phyloP scores from a whole-genome alignment of 2,888 invertebrate species.

The Synanthedon tipuliformis region DNA sequence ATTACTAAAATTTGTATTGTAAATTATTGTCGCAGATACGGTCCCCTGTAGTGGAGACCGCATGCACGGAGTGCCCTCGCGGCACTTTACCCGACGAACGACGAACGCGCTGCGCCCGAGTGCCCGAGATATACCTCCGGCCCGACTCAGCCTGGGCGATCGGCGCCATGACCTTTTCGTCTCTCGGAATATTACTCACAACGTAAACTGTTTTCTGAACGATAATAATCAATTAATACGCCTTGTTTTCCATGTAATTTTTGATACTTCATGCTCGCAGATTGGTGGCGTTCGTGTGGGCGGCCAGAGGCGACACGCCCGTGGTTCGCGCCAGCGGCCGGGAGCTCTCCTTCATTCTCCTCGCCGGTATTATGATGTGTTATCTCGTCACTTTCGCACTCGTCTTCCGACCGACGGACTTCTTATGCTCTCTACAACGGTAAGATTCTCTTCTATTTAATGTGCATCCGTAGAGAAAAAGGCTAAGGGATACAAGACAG shows the following conservation, averaged over 20 bases:
- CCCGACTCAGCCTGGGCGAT: conserved; percentile 89
- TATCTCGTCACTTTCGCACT: conserved; percentile 93
- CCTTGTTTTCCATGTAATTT: too few relatives aligned
- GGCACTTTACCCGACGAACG: conserved; percentile 84
- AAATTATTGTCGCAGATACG: conserved; percentile 71
- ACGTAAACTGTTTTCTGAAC: conserved; percentile 30
- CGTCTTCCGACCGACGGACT: conserved; percentile 85
- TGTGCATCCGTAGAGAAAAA: too few relatives aligned
- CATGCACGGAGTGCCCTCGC: conserved; percentile 82
- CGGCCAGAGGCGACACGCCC: conserved; percentile 89
- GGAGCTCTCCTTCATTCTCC: conserved; percentile 89
- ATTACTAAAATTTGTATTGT: conserved; percentile 6
- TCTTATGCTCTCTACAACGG: conserved; percentile 91
- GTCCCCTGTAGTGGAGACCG: conserved; percentile 81
- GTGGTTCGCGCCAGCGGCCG: conserved; percentile 95
- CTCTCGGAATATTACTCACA: conserved; percentile 85
- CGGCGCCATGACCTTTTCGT: conserved; percentile 89
- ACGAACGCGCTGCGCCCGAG: conserved; percentile 78
- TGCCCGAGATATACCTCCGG: conserved; percentile 84
- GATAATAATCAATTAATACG: too few relatives aligned
- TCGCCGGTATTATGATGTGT: conserved; percentile 89
- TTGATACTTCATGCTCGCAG: conserved; percentile 15
- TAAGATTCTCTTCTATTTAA: conserved; percentile 26
- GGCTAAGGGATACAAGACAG: too few relatives aligned
- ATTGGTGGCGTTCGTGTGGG: conserved; percentile 81